A percentile compares a stretch with the other conserved stretches of the same genome.
phyloP scores from a whole-genome alignment of 2,113 vertebrate species.

The Tretioscincus oriximinensis region DNA sequence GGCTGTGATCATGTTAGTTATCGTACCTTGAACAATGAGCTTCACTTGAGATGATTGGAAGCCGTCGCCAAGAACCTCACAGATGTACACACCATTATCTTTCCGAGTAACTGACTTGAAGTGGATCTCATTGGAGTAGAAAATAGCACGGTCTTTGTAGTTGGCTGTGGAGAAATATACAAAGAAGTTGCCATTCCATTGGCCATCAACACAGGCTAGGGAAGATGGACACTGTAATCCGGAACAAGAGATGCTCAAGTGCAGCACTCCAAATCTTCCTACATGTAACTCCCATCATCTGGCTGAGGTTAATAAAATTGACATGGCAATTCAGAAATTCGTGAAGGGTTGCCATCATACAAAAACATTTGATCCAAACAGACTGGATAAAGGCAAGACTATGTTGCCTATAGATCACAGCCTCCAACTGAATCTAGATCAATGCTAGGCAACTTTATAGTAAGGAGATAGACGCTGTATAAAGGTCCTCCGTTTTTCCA shows the following conservation, averaged over 20 bases:
- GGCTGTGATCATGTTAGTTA: background rate
- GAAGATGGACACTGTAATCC: background rate
- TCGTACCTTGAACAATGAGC: constrained; percentile 65
- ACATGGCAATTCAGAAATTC: too few relatives aligned
- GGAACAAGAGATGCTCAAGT: background rate
- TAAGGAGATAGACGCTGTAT: too few relatives aligned
- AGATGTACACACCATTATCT: constrained; percentile 65
- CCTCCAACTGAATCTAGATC: too few relatives aligned
- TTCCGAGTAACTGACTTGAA: constrained; percentile 55
- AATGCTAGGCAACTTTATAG: too few relatives aligned
- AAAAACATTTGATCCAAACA: too few relatives aligned
- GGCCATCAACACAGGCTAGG: background rate
- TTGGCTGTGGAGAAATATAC: constrained; percentile 34
- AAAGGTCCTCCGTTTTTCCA: too few relatives aligned
- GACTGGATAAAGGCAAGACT: too few relatives aligned
- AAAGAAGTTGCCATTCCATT: background rate
- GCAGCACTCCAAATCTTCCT: too few relatives aligned
- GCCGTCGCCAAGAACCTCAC: constrained; percentile 61
- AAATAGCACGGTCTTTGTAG: constrained; percentile 53
- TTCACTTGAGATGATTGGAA: constrained; percentile 40
- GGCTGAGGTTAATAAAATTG: too few relatives aligned
- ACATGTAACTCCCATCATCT: too few relatives aligned
- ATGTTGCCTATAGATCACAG: too few relatives aligned
- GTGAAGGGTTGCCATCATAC: too few relatives aligned
- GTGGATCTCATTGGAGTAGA: constrained; percentile 32